Conservation (phyloP, 2,113 vertebrate species). For the Cololabis saira region DNA sequence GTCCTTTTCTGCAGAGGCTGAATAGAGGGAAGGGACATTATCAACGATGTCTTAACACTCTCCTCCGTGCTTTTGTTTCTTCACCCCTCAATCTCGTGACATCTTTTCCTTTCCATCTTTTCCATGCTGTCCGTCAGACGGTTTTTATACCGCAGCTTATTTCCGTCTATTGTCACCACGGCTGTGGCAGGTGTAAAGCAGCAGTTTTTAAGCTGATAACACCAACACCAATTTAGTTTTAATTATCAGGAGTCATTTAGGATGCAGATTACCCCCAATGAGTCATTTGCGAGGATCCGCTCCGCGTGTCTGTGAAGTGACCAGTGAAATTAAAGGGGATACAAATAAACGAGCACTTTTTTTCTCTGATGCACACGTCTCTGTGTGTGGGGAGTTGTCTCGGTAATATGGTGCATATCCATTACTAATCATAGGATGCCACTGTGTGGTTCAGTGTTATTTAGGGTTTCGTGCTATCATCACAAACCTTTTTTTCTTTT, state of each 20-base stretch:
- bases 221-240: conserved; percentile 67
- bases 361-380: conserved; percentile 14
- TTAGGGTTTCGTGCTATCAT: conserved; percentile 1
- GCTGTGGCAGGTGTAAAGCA: conserved; percentile 66
- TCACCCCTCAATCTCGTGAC: conserved; percentile 13
- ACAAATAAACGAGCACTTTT: conserved; percentile 46
- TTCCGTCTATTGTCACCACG: conserved; percentile 62
- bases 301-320: conserved; percentile 60
- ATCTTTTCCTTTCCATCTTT: conserved; percentile 4
- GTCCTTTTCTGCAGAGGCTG: too few species aligned
- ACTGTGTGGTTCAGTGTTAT: not conserved
- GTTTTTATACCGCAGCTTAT: conserved; percentile 54
- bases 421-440: not conserved
- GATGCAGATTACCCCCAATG: conserved; percentile 61
- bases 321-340: conserved; percentile 57
- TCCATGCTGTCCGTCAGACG: conserved; percentile 37
- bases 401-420: too few species aligned
- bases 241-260: conserved; percentile 66
- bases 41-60: not conserved
- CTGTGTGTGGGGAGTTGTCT: not conserved
- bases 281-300: conserved; percentile 48
- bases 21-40: too few species aligned
- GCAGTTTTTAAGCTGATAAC: conserved; percentile 65
- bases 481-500: not conserved
- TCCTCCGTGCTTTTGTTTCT: conserved; percentile 16